Base-by-base conservation (phyloP, 1,140 invertebrate species). In the Ips typographus region DNA sequence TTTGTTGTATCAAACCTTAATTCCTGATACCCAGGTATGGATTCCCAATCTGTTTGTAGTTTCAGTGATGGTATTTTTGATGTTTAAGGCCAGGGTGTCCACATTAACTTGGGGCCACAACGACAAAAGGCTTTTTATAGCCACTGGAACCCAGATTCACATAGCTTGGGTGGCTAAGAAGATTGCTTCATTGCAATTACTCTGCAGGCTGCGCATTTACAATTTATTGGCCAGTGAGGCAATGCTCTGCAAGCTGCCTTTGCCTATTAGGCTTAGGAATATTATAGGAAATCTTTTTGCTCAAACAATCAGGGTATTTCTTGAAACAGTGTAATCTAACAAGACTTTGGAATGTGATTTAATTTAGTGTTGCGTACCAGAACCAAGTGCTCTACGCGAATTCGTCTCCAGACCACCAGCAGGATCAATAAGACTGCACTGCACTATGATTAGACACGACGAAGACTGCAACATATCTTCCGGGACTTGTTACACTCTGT, bases 71-170 rank as follows among this genome's bases (percentile, higher is more conserved):
- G 37, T 59, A 38, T 4, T 40, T 40, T 47, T 73, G 58, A 1
- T 68, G 44, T 81, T 81, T 66, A 75, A 94, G 91, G 87, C 90
- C 73, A 89, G 91, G 3, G 91, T 98, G 44, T 94, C 94, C 43
- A 94, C 95, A 3, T 83, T 99, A 73, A 98, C 96, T 1, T 99
- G 96, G 96, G 97, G 95, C 41, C 96, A 99, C 83, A 96, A 97
- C 80, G 97, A 98, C 77, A 91, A 94, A 72, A 85, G 95, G 2
- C 81, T 99, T 41, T 98, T 98, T 80, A 86, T 98, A 40, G 95
- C 95, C 7, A 95, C 95, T 7, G 96, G 96, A 7, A 85, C 89
- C 4, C 88, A 90, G 75, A 89, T 93, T 73, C 95, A 97, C 79
- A 94, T 96, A 56, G 95, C 95, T 40, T 94, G 96, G 88, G 91